Evolutionary conservation across 2,797 vertebrate species (phyloP).

Genomic region (Hippocampus kuda): DNA sequence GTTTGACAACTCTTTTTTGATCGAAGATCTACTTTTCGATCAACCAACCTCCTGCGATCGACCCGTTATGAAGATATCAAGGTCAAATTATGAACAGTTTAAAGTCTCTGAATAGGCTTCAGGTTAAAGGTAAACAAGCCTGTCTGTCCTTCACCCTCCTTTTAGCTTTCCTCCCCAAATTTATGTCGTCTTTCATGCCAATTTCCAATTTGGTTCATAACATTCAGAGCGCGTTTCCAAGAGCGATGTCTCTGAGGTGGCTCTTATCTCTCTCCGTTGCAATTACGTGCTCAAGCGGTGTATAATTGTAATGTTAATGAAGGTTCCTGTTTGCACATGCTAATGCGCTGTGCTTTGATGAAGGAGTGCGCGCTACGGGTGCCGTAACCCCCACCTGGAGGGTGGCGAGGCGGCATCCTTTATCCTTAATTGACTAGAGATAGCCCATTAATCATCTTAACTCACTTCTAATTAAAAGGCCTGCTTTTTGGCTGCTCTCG

Average conservation of each 20-base stretch:
- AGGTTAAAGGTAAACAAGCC: conserved; percentile 2
- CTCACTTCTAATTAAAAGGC: conserved; percentile 54
- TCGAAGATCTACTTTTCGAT: too few species aligned
- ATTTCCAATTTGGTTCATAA: conserved; percentile 28
- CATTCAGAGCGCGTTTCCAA: conserved; percentile 51
- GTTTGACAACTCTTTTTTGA: too few species aligned
- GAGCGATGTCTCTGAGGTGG: conserved; percentile 37
- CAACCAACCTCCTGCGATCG: too few species aligned
- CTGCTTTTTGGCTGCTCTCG: conserved; percentile 26
- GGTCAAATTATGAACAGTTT: not conserved
- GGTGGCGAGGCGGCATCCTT: conserved; percentile 39
- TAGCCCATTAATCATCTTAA: conserved; percentile 53
- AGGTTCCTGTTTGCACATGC: conserved; percentile 60
- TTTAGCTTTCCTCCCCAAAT: conserved; percentile 20
- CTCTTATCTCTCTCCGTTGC: conserved; percentile 46
- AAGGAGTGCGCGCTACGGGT: conserved; percentile 37
- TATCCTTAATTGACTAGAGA: conserved; percentile 40
- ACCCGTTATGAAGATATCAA: not conserved
- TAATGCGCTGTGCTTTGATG: conserved; percentile 54
- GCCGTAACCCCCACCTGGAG: conserved; percentile 45
- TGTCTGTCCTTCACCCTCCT: conserved; percentile 30
- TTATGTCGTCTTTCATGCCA: conserved; percentile 24
- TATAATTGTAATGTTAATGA: conserved; percentile 66
- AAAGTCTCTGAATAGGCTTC: not conserved
- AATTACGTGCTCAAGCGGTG: conserved; percentile 53